Conservation (phyloP, 2,797 vertebrate species). For the Melopsittacus undulatus region DNA sequence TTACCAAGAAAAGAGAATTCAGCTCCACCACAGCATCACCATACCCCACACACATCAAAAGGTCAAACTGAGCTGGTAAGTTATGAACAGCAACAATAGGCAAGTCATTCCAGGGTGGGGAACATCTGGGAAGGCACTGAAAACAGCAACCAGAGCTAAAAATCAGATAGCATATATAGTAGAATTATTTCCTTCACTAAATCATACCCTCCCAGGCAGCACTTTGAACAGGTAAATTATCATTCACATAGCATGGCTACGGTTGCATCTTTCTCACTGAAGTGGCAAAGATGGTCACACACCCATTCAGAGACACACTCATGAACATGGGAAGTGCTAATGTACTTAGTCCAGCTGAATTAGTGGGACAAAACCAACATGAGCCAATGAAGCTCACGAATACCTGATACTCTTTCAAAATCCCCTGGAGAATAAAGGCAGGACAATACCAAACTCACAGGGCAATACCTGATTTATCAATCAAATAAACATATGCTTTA, state of each 20-base stretch:
- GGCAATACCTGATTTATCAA: background rate
- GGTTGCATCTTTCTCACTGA: background rate
- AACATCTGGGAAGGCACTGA: background rate
- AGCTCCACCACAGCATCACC: background rate
- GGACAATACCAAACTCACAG: background rate
- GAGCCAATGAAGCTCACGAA: background rate
- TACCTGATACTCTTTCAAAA: background rate
- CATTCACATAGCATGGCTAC: background rate
- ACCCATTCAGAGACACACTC: rapidly evolving
- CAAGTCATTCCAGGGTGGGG: background rate
- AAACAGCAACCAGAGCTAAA: background rate
- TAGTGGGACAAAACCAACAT: background rate
- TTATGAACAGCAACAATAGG: background rate
- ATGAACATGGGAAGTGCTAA: background rate
- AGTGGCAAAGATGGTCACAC: background rate
- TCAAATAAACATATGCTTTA: background rate
- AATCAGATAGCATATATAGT: background rate
- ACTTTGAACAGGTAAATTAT: background rate
- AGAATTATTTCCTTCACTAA: background rate
- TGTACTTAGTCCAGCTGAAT: background rate
- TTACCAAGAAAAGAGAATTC: background rate
- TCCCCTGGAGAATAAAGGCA: background rate
- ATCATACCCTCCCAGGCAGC: background rate
- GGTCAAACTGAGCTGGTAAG: background rate
- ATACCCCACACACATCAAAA: background rate